Base-by-base conservation (phyloP, 2,888 invertebrate species). In the Nesidiocoris tenuis region DNA sequence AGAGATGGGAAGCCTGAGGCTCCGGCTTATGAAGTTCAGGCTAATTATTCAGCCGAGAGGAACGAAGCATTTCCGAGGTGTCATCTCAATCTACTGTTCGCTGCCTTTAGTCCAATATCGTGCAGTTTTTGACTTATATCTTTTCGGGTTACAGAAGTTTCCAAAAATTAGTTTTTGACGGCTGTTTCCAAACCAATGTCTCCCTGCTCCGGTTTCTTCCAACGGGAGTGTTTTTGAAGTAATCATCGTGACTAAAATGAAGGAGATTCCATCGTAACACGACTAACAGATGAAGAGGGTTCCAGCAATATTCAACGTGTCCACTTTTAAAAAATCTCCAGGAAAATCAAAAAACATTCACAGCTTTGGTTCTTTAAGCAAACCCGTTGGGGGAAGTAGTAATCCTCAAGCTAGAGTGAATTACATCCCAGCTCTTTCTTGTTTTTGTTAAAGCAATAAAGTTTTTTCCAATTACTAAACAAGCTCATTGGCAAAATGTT, bases 341-440 rank as follows among this genome's bases (percentile, higher is more conserved):
- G 59, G 59, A 59, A n/a, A 59, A n/a, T n/a, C 59, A 59, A 59
- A 59, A 59, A 59, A 59, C 7, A 12, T 59, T n/a, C 7, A 59
- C 17, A 7, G 9, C 17, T 18, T 59, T n/a, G 7, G 17, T 17
- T 59, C 17, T 59, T 59, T 18, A 59, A 18, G 17, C 18, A 17
- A 59, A 59, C 17, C 59, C 18, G 59, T 17, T 18, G 18, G 17
- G 59, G 17, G 59, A 59, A 59, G 12, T 59, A 59, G 7, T 18
- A 59, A 59, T 59, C 7, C 59, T 7, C 18, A 59, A n/a, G 7
- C 17, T 18, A n/a, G 5, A 7, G 59, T 59, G 59, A 59, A 59
- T 59, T 18, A 59, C 5, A 18, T 59, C 59, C 59, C n/a, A n/a
- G n/a, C n/a, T n/a, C n/a, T n/a, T 59, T 59, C 17, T n/a, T n/a